Evolutionary conservation across 2,888 invertebrate genomes (phyloP), one percentile per base, ranked within the genome.

Genomic region (Apotomis betuletana): DNA sequence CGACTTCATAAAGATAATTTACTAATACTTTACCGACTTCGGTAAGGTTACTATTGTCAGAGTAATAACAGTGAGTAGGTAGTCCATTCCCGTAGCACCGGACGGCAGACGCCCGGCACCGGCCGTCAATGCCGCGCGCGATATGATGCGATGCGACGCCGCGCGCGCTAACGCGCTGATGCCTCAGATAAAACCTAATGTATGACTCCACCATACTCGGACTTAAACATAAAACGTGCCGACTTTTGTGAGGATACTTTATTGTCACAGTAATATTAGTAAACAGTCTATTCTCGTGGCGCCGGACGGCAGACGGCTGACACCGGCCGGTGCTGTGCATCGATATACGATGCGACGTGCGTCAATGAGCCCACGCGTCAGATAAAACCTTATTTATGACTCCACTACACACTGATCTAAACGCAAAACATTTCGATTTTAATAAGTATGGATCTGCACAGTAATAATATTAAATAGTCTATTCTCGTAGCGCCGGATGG

Each of bases 351-450:
- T 79, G 82, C 85, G 85, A 82, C 87, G 84, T 82, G 81, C 81
- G 87, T 85, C 90, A 90, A 90, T 90, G 90, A 90, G 87, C 84
- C 83, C 81, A 77, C 76, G 81, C 81, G 83, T 84, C 85, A 83
- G 90, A 90, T 90, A 89, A 89, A 86, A 83, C 81, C 81, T 84
- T 83, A 90, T 90, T 87, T 89, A 91, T 85, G 82, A 76, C 75
- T 80, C 41, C 55, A 55, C 15, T 38, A 36, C 46, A 13, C 12
- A 77, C 75, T 82, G 77, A 77, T 69, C 55, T 65, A 54, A 41
- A 55, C 54, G 54, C 64, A 38, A 44, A 68, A 75, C 78, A 73
- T 77, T 69, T 70, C 75, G 80, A 81, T 82, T 81, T 74, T 76
- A 77, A 13, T 58, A 58, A 67, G 27, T 27, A 27, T 2, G 27